Percentiles rank a stretch among this genome's conserved stretches.
phyloP scores from a whole-genome alignment of 2,888 invertebrate genomes.

The Thysanoteuthis rhombus region DNA sequence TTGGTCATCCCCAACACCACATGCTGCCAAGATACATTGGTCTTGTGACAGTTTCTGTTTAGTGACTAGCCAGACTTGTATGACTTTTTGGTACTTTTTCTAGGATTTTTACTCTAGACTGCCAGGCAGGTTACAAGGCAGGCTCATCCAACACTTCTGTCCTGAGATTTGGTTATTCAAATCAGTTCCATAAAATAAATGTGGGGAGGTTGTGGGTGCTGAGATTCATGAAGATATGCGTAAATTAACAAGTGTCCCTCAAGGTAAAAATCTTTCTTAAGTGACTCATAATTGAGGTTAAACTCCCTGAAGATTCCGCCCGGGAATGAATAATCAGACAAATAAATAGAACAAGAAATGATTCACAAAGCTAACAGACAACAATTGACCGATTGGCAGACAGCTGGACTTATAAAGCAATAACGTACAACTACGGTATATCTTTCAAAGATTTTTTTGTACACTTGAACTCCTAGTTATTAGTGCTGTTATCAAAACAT shows the following conservation, averaged over 20 bases:
- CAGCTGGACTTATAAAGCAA: not conserved
- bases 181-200: not conserved
- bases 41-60: too few relatives aligned
- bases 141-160: too few relatives aligned
- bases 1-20: too few relatives aligned
- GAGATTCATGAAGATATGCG: not conserved
- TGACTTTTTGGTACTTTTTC: too few relatives aligned
- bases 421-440: not conserved
- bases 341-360: conserved; percentile 1
- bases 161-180: not conserved
- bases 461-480: too few relatives aligned
- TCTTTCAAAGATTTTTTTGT: not conserved
- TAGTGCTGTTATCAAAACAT: not conserved
- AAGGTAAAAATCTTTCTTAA: conserved; percentile 12
- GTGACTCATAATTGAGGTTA: conserved; percentile 12
- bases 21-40: too few relatives aligned
- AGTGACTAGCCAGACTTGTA: too few relatives aligned
- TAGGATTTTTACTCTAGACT: too few relatives aligned
- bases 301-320: not conserved
- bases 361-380: not conserved
- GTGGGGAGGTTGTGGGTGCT: not conserved
- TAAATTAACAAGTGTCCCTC: not conserved
- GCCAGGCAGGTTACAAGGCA: too few relatives aligned
- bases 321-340: conserved; percentile 12
- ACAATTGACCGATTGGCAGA: not conserved